Conservation (phyloP, 2,888 invertebrate genomes). For the Masnerella sp. region DNA sequence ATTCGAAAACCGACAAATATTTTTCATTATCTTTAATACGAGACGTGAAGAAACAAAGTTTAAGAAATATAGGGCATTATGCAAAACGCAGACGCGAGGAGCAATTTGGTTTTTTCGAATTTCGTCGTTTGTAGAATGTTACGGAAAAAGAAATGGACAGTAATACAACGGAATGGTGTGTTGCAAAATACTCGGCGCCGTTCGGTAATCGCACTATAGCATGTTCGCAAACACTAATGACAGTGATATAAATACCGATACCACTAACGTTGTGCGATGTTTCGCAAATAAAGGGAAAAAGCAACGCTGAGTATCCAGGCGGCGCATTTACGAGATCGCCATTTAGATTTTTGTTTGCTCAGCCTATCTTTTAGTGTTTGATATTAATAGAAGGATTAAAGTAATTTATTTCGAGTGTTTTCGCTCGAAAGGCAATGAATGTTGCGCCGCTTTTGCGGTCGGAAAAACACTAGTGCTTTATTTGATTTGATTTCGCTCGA, state of each 20-base stretch:
- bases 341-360: constrained; percentile 52
- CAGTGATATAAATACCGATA: constrained; percentile 75
- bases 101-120: constrained; percentile 34
- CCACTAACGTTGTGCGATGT: constrained; percentile 65
- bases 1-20: constrained; percentile 3
- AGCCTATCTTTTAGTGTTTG: constrained; percentile 59
- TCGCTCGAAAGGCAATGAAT: constrained; percentile 11
- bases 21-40: constrained; percentile 5
- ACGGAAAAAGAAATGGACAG: constrained; percentile 53
- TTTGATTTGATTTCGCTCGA: neutral
- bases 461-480: neutral
- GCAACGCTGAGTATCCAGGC: constrained; percentile 44
- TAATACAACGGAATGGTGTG: constrained; percentile 46
- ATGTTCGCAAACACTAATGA: constrained; percentile 72
- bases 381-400: constrained; percentile 55
- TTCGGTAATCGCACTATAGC: constrained; percentile 73
- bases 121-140: constrained; percentile 34
- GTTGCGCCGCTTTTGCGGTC: neutral
- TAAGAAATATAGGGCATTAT: constrained; percentile 38
- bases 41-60: constrained; percentile 21
- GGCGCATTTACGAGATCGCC: constrained; percentile 58
- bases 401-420: constrained; percentile 43
- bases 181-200: constrained; percentile 67
- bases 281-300: constrained; percentile 61
- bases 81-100: constrained; percentile 37